phyloP scores from a whole-genome alignment of 2,113 vertebrate genomes.

The Phocoena sinus region DNA sequence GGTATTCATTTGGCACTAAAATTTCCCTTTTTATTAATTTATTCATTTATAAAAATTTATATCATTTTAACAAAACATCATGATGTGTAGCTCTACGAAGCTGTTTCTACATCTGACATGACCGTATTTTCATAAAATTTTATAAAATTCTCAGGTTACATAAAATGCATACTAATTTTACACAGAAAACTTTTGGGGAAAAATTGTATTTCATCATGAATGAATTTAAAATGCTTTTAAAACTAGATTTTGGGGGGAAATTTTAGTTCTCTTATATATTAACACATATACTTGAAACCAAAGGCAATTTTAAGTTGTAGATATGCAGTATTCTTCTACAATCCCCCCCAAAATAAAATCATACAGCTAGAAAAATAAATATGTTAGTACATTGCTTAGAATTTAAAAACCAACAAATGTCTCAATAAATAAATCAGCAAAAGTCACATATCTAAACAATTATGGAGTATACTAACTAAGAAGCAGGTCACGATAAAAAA shows the following conservation, averaged over 20 bases:
- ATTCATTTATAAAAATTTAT: background rate
- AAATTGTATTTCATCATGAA: background rate
- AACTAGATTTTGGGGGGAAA: background rate
- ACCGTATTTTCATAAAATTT: background rate
- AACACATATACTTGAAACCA: background rate
- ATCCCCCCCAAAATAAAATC: background rate
- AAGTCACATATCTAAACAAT: background rate
- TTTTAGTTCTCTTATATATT: background rate
- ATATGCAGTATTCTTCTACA: background rate
- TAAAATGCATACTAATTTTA: background rate
- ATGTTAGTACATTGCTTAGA: background rate
- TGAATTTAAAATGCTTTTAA: constrained; percentile 17
- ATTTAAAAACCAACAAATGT: background rate
- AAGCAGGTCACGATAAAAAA: background rate
- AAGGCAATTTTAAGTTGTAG: background rate
- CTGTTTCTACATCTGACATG: background rate
- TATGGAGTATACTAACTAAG: background rate
- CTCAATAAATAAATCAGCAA: background rate
- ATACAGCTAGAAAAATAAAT: constrained; percentile 11
- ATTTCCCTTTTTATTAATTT: background rate
- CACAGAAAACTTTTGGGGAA: background rate
- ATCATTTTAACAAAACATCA: background rate
- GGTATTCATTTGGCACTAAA: background rate
- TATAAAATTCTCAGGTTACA: constrained; percentile 4
- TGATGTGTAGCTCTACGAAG: background rate